phyloP scores from a whole-genome alignment of 2,888 invertebrate genomes.

The Ramazzottius varieornatus region DNA sequence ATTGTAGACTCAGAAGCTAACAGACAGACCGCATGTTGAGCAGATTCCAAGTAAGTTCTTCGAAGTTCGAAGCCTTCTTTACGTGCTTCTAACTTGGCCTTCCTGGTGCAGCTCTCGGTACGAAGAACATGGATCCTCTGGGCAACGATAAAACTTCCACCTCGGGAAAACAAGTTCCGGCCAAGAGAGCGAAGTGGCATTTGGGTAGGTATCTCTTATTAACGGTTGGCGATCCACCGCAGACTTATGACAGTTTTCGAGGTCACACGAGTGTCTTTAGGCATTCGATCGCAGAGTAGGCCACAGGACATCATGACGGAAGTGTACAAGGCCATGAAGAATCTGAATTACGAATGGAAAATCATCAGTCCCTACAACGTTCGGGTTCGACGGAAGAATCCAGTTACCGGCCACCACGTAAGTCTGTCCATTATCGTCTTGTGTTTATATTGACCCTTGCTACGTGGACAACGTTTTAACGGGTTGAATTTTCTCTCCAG shows the following conservation, averaged over 20 bases:
- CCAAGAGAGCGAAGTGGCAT: conserved; percentile 94
- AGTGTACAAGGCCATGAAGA: conserved; percentile 96
- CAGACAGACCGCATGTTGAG: not conserved
- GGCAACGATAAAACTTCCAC: not conserved
- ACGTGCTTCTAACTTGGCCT: too few species aligned
- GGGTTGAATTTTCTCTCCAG: too few species aligned
- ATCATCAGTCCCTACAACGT: conserved; percentile 88
- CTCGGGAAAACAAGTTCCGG: conserved; percentile 27
- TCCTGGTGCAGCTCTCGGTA: conserved; percentile 11
- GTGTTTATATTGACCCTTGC: not conserved
- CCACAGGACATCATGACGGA: conserved; percentile 99
- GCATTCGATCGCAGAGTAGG: conserved; percentile 86
- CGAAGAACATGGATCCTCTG: conserved; percentile 16
- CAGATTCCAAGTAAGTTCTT: not conserved
- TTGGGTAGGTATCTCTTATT: conserved; percentile 32
- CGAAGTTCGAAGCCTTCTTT: too few species aligned
- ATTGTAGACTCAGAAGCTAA: too few species aligned
- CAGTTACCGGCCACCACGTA: conserved; percentile 51
- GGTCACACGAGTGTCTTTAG: too few species aligned
- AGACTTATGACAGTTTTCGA: too few species aligned
- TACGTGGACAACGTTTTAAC: not conserved
- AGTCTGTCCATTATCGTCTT: conserved; percentile 11
- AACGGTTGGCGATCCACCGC: not conserved
- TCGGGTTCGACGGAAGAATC: conserved; percentile 65
- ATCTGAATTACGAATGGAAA: conserved; percentile 86